A percentile compares a stretch with the other conserved stretches of the same genome.
These are phyloP conservation scores for Chymomyza costata DNA, from an alignment of 1,140 invertebrate species.

Conservation along the genomic window DNA sequence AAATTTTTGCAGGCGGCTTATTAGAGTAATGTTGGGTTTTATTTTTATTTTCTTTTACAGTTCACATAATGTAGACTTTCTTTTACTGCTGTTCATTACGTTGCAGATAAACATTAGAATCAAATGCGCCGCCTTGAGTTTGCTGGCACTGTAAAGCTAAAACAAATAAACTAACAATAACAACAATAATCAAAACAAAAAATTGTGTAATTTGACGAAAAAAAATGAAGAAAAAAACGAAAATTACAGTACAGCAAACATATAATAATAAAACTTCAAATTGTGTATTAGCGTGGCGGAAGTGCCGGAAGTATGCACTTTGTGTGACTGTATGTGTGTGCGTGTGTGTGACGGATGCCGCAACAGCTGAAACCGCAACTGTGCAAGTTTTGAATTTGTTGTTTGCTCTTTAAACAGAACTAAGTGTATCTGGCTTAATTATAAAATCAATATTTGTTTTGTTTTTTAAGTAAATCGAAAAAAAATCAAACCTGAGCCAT, in stretches of 20 bases:
- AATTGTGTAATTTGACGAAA: constrained; percentile 46
- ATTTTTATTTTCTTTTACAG: constrained; percentile 31
- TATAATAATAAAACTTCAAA: constrained; percentile 60
- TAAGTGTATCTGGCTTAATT: too few relatives aligned
- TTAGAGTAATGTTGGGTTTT: constrained; percentile 35
- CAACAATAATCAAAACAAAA: constrained; percentile 35
- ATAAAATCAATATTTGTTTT: too few relatives aligned
- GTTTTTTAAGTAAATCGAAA: too few relatives aligned
- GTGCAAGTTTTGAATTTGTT: neutral
- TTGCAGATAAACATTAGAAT: constrained; percentile 29
- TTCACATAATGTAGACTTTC: constrained; percentile 42
- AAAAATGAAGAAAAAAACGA: constrained; percentile 33
- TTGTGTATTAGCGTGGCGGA: constrained; percentile 39
- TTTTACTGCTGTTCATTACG: constrained; percentile 63
- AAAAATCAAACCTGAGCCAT: too few relatives aligned
- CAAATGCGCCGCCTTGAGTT: constrained; percentile 1
- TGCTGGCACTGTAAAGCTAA: constrained; percentile 36
- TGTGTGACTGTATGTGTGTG: constrained; percentile 38
- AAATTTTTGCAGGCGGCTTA: constrained; percentile 53
- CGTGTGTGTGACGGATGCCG: constrained; percentile 40
- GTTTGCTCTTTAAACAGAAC: constrained; percentile 3
- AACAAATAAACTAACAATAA: constrained; percentile 66
- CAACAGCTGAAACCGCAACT: constrained; percentile 6
- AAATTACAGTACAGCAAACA: constrained; percentile 20
- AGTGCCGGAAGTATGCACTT: constrained; percentile 55